Percentiles rank a stretch among this genome's conserved stretches.
phyloP scores from a whole-genome alignment of 2,888 invertebrate genomes.

The Eupelmus urozonus region DNA sequence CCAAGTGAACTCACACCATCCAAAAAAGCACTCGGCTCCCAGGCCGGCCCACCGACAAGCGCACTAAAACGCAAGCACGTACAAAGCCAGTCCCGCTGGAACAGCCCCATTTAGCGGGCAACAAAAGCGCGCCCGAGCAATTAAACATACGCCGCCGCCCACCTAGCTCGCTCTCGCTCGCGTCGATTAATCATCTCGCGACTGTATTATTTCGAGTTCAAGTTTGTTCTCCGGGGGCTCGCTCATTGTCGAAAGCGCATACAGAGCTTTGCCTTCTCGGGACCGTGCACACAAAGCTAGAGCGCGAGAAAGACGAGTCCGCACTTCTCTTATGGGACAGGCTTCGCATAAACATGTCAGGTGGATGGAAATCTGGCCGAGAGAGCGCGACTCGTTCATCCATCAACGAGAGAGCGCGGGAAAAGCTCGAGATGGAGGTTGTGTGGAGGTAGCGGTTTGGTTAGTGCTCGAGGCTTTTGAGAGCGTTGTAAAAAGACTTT shows the following conservation, averaged over 20 bases:
- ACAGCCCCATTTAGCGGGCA: slow-evolving; percentile 42
- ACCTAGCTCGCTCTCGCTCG: slow-evolving; percentile 68
- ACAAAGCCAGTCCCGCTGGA: slow-evolving; percentile 25
- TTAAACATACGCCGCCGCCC: slow-evolving; percentile 48
- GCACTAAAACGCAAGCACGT: slow-evolving; percentile 22
- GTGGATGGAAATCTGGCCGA: slow-evolving; percentile 67
- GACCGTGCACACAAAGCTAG: too few relatives aligned
- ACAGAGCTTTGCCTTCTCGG: slow-evolving; percentile 6
- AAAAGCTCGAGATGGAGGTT: slow-evolving; percentile 32
- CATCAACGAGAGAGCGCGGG: slow-evolving; percentile 65
- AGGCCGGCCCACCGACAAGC: too few relatives aligned
- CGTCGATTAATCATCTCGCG: slow-evolving; percentile 74
- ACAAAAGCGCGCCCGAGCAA: slow-evolving; percentile 48
- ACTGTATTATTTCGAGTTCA: slow-evolving; percentile 75
- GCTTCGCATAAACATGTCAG: slow-evolving; percentile 76
- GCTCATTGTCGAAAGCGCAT: slow-evolving; percentile 12
- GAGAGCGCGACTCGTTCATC: slow-evolving; percentile 69
- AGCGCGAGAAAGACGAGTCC: too few relatives aligned
- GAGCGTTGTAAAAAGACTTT: not conserved
- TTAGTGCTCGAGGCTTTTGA: too few relatives aligned
- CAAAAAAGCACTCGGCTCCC: too few relatives aligned
- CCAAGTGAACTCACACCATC: too few relatives aligned
- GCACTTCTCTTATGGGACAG: slow-evolving; percentile 57
- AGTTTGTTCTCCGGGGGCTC: not conserved
- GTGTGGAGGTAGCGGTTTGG: slow-evolving; percentile 12